Percentiles rank a stretch among this genome's conserved stretches.
Evolutionary conservation across 2,113 vertebrate genomes (phyloP).

Genomic region (Nyctereutes procyonoides): DNA sequence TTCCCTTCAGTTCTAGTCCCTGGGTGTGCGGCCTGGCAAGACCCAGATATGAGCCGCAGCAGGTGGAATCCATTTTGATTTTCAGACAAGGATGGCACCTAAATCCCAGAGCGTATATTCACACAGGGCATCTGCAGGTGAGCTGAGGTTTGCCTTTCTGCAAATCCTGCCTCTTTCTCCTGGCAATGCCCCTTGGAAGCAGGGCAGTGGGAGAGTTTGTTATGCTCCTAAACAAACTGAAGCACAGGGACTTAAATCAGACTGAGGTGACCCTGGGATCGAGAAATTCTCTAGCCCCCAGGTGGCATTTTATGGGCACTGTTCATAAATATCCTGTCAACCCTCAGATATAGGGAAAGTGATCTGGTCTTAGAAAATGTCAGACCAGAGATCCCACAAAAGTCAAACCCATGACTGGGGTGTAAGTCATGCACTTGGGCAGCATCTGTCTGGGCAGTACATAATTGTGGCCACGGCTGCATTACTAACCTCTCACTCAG

Average conservation of each 20-base stretch:
- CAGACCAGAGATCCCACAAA: constrained; percentile 67
- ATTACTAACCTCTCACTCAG: constrained; percentile 68
- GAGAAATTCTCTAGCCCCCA: neutral
- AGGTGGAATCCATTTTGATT: constrained; percentile 48
- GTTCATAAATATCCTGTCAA: constrained; percentile 51
- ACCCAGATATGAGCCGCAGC: neutral
- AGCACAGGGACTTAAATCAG: constrained; percentile 54
- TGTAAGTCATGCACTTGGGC: constrained; percentile 52
- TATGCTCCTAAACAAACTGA: constrained; percentile 70
- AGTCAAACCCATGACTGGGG: constrained; percentile 67
- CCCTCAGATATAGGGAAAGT: constrained; percentile 20
- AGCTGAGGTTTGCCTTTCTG: constrained; percentile 45
- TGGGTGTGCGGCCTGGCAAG: neutral
- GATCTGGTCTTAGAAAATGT: constrained; percentile 71
- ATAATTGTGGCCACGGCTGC: constrained; percentile 69
- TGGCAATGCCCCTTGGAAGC: neutral
- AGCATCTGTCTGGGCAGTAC: constrained; percentile 50
- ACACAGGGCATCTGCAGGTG: neutral
- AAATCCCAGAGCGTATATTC: neutral
- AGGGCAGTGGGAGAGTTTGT: constrained; percentile 45
- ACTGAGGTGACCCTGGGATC: constrained; percentile 45
- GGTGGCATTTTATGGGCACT: constrained; percentile 42
- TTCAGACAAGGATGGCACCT: neutral
- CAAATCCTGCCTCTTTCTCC: constrained; percentile 63
- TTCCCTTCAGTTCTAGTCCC: neutral